Percentiles rank a stretch among this genome's conserved stretches.
Evolutionary conservation across 2,113 vertebrate genomes (phyloP).

Genomic region (Coryphaenoides rupestris): DNA sequence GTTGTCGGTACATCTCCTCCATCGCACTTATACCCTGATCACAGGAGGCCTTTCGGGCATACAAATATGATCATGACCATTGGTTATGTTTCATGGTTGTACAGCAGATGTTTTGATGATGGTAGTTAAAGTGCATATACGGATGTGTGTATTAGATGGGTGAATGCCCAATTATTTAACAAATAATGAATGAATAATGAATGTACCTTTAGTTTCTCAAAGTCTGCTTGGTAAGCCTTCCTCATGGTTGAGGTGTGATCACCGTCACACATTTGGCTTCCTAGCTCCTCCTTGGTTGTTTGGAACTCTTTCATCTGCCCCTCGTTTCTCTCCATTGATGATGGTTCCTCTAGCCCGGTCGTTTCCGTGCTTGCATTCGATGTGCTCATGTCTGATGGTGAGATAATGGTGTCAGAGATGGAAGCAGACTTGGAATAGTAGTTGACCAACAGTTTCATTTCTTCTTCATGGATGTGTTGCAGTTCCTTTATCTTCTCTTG

Average conservation of each 20-base stretch:
- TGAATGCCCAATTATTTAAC: too few species aligned
- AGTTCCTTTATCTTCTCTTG: constrained; percentile 82
- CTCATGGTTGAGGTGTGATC: constrained; percentile 57
- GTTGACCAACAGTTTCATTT: constrained; percentile 81
- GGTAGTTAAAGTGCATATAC: not conserved
- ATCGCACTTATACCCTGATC: constrained; percentile 83
- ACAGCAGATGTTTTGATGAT: not conserved
- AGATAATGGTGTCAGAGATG: not conserved
- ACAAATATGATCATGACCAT: not conserved
- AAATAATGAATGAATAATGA: too few species aligned
- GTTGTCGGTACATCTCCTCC: constrained; percentile 87
- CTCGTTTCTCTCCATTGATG: constrained; percentile 62
- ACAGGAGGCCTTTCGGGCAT: constrained; percentile 76
- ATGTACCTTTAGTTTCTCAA: constrained; percentile 83
- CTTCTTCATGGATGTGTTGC: constrained; percentile 81
- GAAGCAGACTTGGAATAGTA: constrained; percentile 60
- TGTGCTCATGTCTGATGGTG: constrained; percentile 13
- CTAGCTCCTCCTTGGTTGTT: constrained; percentile 69
- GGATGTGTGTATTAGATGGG: too few species aligned
- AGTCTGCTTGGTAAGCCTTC: constrained; percentile 80
- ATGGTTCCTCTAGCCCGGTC: constrained; percentile 14
- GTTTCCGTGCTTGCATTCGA: not conserved
- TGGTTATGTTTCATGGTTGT: not conserved
- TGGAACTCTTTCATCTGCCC: constrained; percentile 76
- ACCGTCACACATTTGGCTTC: constrained; percentile 65